Evolutionary conservation across 1,140 invertebrate species (phyloP).

Genomic region (Formica selysi): DNA sequence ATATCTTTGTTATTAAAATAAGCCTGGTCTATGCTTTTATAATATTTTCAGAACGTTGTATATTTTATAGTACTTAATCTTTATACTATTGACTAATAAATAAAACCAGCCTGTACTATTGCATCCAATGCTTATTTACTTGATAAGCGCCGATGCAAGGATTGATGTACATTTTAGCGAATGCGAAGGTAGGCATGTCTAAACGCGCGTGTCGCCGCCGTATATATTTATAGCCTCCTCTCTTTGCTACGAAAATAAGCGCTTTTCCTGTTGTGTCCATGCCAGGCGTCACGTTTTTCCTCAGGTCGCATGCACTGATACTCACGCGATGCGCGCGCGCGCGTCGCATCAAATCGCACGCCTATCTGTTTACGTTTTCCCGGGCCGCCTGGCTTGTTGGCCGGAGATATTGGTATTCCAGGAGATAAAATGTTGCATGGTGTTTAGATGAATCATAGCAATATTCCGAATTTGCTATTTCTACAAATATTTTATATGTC

Average conservation of each 20-base stretch:
- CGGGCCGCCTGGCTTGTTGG: neutral
- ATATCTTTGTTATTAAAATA: neutral
- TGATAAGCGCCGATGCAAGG: neutral
- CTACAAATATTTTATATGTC: neutral
- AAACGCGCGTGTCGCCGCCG: neutral
- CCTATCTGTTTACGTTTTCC: slow-evolving; percentile 46
- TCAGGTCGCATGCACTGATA: neutral
- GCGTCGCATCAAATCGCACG: neutral
- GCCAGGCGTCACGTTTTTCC: slow-evolving; percentile 51
- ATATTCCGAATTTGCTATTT: neutral
- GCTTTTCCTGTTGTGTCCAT: slow-evolving; percentile 57
- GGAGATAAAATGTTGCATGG: neutral
- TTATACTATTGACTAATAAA: neutral
- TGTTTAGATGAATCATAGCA: neutral
- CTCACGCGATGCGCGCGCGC: slow-evolving; percentile 27
- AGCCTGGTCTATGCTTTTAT: neutral
- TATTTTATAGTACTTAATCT: neutral
- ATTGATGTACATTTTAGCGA: neutral
- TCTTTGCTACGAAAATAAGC: slow-evolving; percentile 56
- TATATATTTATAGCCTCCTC: slow-evolving; percentile 53
- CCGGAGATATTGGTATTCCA: slow-evolving; percentile 13
- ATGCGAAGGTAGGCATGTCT: slow-evolving; percentile 20
- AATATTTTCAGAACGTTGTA: neutral
- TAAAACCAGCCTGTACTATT: neutral
- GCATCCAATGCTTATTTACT: neutral